A percentile compares a stretch with the other conserved stretches of the same genome.
phyloP scores from a whole-genome alignment of 2,888 invertebrate genomes.

The Cerastoderma edule region DNA sequence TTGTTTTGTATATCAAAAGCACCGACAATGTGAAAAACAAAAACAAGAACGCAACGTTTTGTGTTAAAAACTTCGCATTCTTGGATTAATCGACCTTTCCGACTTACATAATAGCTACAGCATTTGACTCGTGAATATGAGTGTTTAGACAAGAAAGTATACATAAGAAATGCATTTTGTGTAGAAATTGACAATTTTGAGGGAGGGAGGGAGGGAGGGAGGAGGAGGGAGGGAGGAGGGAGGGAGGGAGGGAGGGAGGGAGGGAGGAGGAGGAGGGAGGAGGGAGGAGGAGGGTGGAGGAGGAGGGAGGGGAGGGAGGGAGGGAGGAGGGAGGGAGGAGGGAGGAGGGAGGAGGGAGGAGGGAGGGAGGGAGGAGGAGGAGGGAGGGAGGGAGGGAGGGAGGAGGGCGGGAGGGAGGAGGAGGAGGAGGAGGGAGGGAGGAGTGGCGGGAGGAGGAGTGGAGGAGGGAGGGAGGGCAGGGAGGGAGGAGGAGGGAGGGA shows the following conservation, averaged over 20 bases:
- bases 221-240: too few species aligned
- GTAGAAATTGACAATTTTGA: too few species aligned
- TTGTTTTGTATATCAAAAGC: too few species aligned
- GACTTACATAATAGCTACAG: too few species aligned
- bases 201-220: too few species aligned
- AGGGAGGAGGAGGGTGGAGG: neutral
- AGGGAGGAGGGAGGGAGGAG: conserved; percentile 4
- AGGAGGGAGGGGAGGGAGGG: conserved; percentile 3
- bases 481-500: neutral
- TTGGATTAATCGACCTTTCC: too few species aligned
- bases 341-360: neutral
- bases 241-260: conserved; percentile 3
- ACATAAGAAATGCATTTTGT: too few species aligned
- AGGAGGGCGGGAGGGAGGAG: neutral
- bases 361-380: neutral
- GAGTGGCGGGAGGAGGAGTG: neutral
- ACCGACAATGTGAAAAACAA: too few species aligned
- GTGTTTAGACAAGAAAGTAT: too few species aligned
- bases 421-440: neutral
- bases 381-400: neutral
- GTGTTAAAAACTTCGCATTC: too few species aligned
- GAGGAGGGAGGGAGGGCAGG: neutral
- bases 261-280: conserved; percentile 1
- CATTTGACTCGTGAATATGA: too few species aligned
- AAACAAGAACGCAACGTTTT: too few species aligned